Evolutionary conservation across 92 coral and sea anemone species (phyloP).

Genomic region (Zoanthus gigantus): DNA sequence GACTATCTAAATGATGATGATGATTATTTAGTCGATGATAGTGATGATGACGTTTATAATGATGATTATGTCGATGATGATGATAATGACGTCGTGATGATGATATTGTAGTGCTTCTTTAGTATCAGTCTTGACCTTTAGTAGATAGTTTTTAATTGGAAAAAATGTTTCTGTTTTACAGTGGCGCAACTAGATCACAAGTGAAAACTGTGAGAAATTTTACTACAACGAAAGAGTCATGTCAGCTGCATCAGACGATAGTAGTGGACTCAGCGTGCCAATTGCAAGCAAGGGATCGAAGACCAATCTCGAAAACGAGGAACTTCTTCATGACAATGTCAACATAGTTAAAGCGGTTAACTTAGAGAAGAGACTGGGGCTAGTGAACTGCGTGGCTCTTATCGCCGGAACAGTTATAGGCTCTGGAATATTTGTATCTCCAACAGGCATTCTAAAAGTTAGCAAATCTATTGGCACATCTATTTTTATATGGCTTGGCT

Average conservation of each 20-base stretch:
- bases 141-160: too few species aligned
- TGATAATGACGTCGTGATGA: too few species aligned
- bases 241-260: not conserved
- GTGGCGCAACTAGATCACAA: not conserved
- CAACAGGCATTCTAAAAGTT: conserved; percentile 73
- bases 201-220: not conserved
- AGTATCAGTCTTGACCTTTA: too few species aligned
- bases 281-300: not conserved
- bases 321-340: conserved; percentile 13
- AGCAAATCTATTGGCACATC: conserved; percentile 77
- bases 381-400: conserved; percentile 65
- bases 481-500: conserved; percentile 78
- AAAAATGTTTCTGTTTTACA: not conserved
- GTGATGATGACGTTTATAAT: too few species aligned
- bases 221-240: not conserved
- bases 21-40: too few species aligned
- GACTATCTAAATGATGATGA: too few species aligned
- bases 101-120: too few species aligned
- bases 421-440: conserved; percentile 86
- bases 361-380: conserved; percentile 67
- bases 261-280: not conserved
- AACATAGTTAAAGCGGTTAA: conserved; percentile 1
- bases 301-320: conserved; percentile 10
- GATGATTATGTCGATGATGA: too few species aligned
- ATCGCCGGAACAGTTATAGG: conserved; percentile 92